Conservation (phyloP, 2,888 invertebrate genomes). For the Odontomyia ornata region DNA sequence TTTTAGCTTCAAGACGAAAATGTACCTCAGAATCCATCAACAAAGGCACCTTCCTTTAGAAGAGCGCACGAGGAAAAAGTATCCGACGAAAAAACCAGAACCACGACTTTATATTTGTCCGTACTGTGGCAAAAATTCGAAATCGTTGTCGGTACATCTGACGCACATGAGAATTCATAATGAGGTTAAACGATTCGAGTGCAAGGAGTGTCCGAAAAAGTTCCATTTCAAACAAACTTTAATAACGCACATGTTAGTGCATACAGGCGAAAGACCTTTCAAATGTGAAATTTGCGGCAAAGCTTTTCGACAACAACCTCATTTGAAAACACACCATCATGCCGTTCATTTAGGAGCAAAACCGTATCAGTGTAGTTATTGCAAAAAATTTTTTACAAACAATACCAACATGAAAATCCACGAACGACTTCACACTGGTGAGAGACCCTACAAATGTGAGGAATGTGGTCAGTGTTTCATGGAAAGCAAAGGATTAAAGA, state of each 20-base stretch:
- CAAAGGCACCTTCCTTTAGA: constrained; percentile 49
- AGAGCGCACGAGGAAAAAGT: constrained; percentile 20
- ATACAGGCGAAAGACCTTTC: constrained; percentile 21
- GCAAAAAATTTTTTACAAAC: constrained; percentile 48
- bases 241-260: background rate
- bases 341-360: background rate
- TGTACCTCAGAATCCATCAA: constrained; percentile 49
- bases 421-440: constrained; percentile 48
- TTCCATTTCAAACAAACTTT: constrained; percentile 13
- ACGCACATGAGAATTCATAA: constrained; percentile 20
- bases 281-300: constrained; percentile 12
- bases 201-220: background rate
- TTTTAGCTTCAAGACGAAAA: constrained; percentile 48
- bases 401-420: constrained; percentile 45
- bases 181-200: background rate
- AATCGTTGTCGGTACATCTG: constrained; percentile 29
- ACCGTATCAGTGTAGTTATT: constrained; percentile 41
- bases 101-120: constrained; percentile 28
- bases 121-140: constrained; percentile 47
- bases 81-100: background rate
- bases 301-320: constrained; percentile 10
- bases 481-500: background rate
- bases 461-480: background rate
- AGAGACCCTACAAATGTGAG: constrained; percentile 49
- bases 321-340: background rate